These are phyloP conservation scores for Peromyscus melanophrys DNA, from an alignment of 2,797 vertebrate species.

Conservation along the genomic window DNA sequence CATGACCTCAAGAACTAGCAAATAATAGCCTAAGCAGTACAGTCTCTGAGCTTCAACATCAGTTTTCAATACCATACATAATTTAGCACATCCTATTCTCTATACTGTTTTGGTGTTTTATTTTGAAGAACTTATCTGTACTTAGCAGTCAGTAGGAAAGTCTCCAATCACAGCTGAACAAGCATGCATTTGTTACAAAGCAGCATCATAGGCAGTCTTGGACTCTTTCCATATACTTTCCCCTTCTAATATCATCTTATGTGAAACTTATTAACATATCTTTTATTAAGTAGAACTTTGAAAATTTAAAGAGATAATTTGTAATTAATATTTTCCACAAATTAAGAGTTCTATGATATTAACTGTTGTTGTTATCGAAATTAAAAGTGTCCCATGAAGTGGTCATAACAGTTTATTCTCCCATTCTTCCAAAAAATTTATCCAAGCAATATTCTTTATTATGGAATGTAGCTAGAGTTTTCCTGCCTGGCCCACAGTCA, in stretches of 20 bases:
- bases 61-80: conserved; percentile 19
- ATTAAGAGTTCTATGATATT: not conserved
- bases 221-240: not conserved
- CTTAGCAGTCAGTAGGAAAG: not conserved
- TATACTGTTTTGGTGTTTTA: not conserved
- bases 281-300: not conserved
- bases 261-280: not conserved
- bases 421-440: conserved; percentile 9
- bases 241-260: not conserved
- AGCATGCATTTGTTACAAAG: not conserved
- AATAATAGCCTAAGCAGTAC: not conserved
- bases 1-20: not conserved
- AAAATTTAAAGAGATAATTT: conserved; percentile 38
- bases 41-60: not conserved
- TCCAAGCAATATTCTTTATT: not conserved
- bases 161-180: not conserved
- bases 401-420: not conserved
- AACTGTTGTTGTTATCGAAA: not conserved
- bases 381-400: not conserved
- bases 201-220: not conserved
- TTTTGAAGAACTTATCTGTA: not conserved
- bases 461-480: not conserved
- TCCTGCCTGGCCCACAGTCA: no score
- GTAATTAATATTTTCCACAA: not conserved
- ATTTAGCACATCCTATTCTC: not conserved